Evolutionary conservation across 2,113 vertebrate species (phyloP).

Genomic region (Picathartes gymnocephalus): DNA sequence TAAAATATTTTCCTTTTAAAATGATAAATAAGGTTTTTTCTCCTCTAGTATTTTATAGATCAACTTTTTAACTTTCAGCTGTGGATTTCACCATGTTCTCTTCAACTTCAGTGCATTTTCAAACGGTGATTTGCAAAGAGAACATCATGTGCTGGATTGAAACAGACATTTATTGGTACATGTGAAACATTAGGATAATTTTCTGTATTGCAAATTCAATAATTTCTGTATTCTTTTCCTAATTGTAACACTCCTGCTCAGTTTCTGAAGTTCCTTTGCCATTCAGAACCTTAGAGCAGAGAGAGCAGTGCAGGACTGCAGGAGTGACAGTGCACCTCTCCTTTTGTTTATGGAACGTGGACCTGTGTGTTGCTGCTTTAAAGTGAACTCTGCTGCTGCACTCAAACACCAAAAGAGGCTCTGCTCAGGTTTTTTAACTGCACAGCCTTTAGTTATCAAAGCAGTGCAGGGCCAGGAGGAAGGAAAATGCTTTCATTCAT

Average conservation of each 20-base stretch:
- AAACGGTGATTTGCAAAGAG: neutral
- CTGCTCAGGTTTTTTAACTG: neutral
- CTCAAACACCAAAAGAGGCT: neutral
- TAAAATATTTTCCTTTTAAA: neutral
- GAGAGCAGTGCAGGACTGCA: neutral
- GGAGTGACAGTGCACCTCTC: neutral
- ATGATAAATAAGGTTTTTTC: neutral
- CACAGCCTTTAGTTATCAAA: neutral
- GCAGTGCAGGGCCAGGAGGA: neutral
- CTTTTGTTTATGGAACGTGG: neutral
- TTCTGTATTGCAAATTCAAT: neutral
- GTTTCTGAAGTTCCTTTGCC: neutral
- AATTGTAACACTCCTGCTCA: neutral
- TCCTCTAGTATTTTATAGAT: neutral
- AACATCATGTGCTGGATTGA: neutral
- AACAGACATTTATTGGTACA: neutral
- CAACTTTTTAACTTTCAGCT: neutral
- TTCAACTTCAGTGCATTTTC: neutral
- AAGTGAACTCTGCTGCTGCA: neutral
- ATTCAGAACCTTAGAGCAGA: neutral
- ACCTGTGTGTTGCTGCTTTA: neutral
- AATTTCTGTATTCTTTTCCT: neutral
- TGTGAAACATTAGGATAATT: neutral
- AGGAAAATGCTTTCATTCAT: neutral
- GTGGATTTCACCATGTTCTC: neutral